Evolutionary conservation across 1,140 invertebrate species (phyloP).

Genomic region (Aphelenchoides fujianensis): DNA sequence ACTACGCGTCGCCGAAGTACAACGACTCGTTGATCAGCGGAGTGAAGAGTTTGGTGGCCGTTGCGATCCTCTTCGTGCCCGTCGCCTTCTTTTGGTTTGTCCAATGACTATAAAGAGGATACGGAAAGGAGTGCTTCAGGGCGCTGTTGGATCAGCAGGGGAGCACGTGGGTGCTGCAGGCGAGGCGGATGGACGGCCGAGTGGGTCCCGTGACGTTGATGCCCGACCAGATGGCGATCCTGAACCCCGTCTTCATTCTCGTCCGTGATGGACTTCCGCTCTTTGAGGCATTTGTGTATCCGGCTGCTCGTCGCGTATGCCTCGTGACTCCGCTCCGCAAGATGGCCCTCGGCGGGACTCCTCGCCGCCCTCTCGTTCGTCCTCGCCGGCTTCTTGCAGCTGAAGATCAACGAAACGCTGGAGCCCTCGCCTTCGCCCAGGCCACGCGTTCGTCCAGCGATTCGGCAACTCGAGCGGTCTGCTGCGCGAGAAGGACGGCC

Average conservation of each 20-base stretch:
- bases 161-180: constrained; percentile 65
- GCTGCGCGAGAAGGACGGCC: constrained; percentile 16
- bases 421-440: constrained; percentile 34
- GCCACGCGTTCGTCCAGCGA: constrained; percentile 41
- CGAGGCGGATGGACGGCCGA: constrained; percentile 64
- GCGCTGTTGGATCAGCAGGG: constrained; percentile 68
- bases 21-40: constrained; percentile 66
- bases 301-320: constrained; percentile 63
- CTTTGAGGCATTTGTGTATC: constrained; percentile 60
- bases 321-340: constrained; percentile 71
- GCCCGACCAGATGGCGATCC: constrained; percentile 81
- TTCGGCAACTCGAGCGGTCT: constrained; percentile 30
- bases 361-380: constrained; percentile 48
- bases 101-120: not conserved
- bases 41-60: constrained; percentile 63
- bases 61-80: constrained; percentile 66
- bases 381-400: constrained; percentile 48
- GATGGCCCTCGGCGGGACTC: constrained; percentile 44
- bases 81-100: constrained; percentile 65
- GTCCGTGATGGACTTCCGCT: constrained; percentile 58
- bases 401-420: constrained; percentile 48
- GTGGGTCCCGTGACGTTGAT: constrained; percentile 67
- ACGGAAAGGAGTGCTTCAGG: constrained; percentile 52
- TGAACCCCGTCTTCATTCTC: constrained; percentile 59
- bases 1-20: constrained; percentile 73